Evolutionary conservation across 2,797 vertebrate genomes (phyloP), one percentile per base, ranked within the genome.

Genomic region (Anguilla marmorata): DNA sequence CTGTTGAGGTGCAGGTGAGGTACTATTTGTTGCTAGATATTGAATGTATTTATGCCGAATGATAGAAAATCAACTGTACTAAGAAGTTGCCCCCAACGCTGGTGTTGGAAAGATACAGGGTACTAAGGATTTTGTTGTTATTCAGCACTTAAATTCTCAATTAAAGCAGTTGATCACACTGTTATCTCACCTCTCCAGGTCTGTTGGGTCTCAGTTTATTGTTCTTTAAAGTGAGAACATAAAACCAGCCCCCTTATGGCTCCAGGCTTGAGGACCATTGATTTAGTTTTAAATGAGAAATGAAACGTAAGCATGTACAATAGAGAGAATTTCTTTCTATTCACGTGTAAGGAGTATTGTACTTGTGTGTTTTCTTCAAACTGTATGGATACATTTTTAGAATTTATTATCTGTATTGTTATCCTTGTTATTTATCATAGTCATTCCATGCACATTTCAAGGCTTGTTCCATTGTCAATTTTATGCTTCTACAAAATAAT

Each of bases 1-100:
- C 95, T 0, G 96, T 99, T 58, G 96, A 97, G 45, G 94, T 99
- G 60, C 97, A 99, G 98, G 99, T 99, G 93, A 86, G 88, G 2
- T 30, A 63, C 45, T 9, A 66, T 45, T 16, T 84, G 1, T 27
- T 69, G 1, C 58, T 19, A 60, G 58, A 21, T 63, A 21, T 63
- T 5, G 16, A 21, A 63, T 63, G 58, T 63, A 63, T 63, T n/a
- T 14, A 63, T 63, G 16, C 16, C 21, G 16, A 63, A 63, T 24
- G 4, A 21, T 21, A 63, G 58, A 63, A 63, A 63, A 21, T 63
- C 16, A 63, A 63, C 16, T 63, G 21, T 7, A n/a, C 24, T 52
- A 0, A 9, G 3, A 9, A n/a, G 8, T 30, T 19, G 27, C 2
- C 37, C 27, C 3, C 41, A 21, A 45, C 3, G 14, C 27, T 30